Base-by-base conservation (phyloP, 2,113 vertebrate species). In the Todiramphus chloris region DNA sequence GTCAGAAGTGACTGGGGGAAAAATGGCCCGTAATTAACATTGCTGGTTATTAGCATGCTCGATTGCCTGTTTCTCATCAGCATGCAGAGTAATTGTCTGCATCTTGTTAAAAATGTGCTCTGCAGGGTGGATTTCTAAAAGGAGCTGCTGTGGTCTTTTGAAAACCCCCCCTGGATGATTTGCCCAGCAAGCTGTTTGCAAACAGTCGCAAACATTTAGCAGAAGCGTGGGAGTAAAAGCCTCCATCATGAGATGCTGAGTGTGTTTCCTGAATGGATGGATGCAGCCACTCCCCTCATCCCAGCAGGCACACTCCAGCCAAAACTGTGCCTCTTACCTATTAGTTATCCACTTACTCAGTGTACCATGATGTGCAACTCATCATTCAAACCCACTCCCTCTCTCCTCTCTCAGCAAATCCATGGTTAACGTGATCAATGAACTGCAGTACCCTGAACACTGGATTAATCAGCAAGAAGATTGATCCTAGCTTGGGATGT, bases 291-390 rank as follows among this genome's bases (percentile, higher is more conserved):
- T 89, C 55, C 83, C 50, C 74, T 44, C 43, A 17, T 13, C 74
- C 66, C 88, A 55, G 64, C 69, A 78, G 37, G n/a, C 43, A 27
- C 13, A 4, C 83, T 28, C 68, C 64, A 62, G 59, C 59, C 60
- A 33, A 16, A 87, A 3, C 51, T 19, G 12, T 48, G 56, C 39
- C 1, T 1, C 90, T 77, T 21, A 24, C 55, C 50, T 33, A 64
- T 21, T 6, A 72, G 13, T 85, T 76, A 43, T 50, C 46, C 76
- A 30, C 62, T 63, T 68, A 6, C 55, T 37, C 62, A 1, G 37
- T 11, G 37, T 33, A 3, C 30, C 3, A 0, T 1, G 44, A 30
- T 10, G 73, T 33, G 48, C 63, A 39, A 3, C 27, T 64, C 86
- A 27, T 81, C 83, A 53, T 30, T 48, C 35, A 89, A 77, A 6